phyloP scores from a whole-genome alignment of 2,797 vertebrate genomes.

The Ficedula albicollis region DNA sequence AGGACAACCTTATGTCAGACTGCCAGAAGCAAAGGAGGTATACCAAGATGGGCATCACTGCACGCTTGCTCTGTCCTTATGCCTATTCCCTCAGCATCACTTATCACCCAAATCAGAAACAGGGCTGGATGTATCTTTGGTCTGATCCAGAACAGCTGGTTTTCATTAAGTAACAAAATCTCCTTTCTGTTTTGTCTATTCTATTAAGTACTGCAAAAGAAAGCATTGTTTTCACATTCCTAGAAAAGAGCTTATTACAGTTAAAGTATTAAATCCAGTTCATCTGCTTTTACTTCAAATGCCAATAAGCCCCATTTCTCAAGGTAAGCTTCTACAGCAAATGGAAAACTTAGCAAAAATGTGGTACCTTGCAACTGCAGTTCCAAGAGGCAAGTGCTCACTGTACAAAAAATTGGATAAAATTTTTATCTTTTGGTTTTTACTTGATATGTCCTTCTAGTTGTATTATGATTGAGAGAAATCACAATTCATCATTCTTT shows the following conservation, averaged over 20 bases:
- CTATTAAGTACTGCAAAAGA: conserved; percentile 28
- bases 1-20: background rate
- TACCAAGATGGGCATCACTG: background rate
- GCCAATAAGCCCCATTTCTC: background rate
- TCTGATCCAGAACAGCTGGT: conserved; percentile 42
- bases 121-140: background rate
- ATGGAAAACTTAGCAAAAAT: background rate
- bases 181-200: conserved; percentile 46
- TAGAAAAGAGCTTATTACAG: conserved; percentile 23
- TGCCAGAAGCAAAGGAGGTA: conserved; percentile 14
- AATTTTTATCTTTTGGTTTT: background rate
- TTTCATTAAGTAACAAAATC: conserved; percentile 40
- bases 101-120: conserved; percentile 46
- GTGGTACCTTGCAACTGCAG: background rate
- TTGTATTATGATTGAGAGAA: background rate
- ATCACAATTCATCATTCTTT: background rate
- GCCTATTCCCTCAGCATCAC: background rate
- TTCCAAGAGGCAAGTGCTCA: background rate
- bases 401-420: background rate
- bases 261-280: conserved; percentile 48
- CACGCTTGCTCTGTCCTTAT: background rate
- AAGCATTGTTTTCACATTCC: conserved; percentile 40
- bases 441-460: background rate
- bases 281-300: conserved; percentile 27
- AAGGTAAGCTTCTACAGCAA: conserved; percentile 11